These are phyloP conservation scores for Agrypnia vestita DNA, from an alignment of 1,140 invertebrate genomes.

Conservation along the genomic window DNA sequence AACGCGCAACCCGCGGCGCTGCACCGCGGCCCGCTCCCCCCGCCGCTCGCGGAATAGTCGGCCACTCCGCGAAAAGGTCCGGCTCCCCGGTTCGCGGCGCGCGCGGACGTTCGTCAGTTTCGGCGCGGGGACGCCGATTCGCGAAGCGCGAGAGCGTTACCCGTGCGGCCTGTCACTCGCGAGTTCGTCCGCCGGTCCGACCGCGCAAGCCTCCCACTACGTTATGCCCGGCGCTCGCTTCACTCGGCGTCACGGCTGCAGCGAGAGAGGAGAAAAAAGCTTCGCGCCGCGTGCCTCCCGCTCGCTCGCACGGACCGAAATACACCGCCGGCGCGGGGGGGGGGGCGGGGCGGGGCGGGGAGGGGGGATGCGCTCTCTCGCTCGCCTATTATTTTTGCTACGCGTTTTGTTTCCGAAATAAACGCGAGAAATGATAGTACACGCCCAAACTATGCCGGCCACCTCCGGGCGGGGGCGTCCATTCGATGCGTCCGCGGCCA, in stretches of 20 bases:
- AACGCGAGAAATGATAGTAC: slow-evolving; percentile 54
- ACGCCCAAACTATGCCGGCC: slow-evolving; percentile 52
- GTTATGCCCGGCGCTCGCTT: slow-evolving; percentile 56
- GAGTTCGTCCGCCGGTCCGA: slow-evolving; percentile 50
- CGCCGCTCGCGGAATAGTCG: slow-evolving; percentile 6
- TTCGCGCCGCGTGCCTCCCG: slow-evolving; percentile 40
- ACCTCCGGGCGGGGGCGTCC: slow-evolving; percentile 46
- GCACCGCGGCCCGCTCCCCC: slow-evolving; percentile 29
- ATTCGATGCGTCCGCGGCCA: slow-evolving; percentile 44
- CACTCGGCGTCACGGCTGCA: slow-evolving; percentile 48
- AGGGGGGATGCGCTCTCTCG: slow-evolving; percentile 53
- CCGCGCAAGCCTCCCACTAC: slow-evolving; percentile 53
- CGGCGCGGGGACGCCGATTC: slow-evolving; percentile 8
- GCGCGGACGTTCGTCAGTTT: neutral
- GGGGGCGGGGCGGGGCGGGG: slow-evolving; percentile 28
- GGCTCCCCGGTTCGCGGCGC: slow-evolving; percentile 10
- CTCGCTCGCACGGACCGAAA: slow-evolving; percentile 48
- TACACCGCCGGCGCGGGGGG: slow-evolving; percentile 6
- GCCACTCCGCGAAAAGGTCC: slow-evolving; percentile 13
- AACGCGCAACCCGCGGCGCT: slow-evolving; percentile 28
- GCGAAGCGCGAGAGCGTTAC: slow-evolving; percentile 15
- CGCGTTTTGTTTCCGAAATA: slow-evolving; percentile 55
- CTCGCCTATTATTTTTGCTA: slow-evolving; percentile 54
- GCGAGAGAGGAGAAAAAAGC: slow-evolving; percentile 54
- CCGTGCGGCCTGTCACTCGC: slow-evolving; percentile 19